phyloP scores from a whole-genome alignment of 1,140 invertebrate species.

The Harpegnathos saltator region DNA sequence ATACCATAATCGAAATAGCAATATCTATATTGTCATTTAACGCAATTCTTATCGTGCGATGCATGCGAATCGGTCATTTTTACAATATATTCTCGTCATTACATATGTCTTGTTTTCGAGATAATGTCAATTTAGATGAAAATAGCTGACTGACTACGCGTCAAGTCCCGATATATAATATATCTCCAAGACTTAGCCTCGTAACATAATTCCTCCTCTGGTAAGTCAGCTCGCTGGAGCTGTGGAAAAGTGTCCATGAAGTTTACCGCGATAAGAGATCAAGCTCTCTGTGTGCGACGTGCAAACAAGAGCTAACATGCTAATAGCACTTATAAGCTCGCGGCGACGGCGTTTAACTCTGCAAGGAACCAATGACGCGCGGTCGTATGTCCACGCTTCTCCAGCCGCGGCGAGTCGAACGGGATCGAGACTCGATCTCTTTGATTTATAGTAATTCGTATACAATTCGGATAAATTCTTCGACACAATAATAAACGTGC shows the following conservation, averaged over 20 bases:
- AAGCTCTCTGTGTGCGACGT: background rate
- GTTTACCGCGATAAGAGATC: conserved; percentile 1
- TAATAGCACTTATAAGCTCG: conserved; percentile 47
- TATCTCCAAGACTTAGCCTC: background rate
- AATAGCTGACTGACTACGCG: too few relatives aligned
- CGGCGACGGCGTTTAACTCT: conserved; percentile 19
- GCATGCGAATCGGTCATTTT: too few relatives aligned
- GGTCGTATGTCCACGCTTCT: background rate
- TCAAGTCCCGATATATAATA: too few relatives aligned
- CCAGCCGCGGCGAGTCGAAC: background rate
- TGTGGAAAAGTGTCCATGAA: background rate
- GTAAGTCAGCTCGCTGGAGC: conserved; percentile 13
- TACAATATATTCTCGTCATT: too few relatives aligned
- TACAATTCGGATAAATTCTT: too few relatives aligned
- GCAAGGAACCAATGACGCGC: background rate
- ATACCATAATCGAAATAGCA: too few relatives aligned
- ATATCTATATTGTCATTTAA: too few relatives aligned
- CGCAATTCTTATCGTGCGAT: too few relatives aligned
- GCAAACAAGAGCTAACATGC: conserved; percentile 32
- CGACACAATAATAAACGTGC: too few relatives aligned
- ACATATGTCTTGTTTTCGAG: too few relatives aligned
- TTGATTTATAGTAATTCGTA: background rate
- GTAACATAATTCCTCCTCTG: conserved; percentile 1
- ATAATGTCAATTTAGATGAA: too few relatives aligned
- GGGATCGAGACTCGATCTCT: background rate